Evolutionary conservation across 2,113 vertebrate species (phyloP), one percentile per base, ranked within the genome.

Genomic region (Dunckerocampus dactyliophorus): DNA sequence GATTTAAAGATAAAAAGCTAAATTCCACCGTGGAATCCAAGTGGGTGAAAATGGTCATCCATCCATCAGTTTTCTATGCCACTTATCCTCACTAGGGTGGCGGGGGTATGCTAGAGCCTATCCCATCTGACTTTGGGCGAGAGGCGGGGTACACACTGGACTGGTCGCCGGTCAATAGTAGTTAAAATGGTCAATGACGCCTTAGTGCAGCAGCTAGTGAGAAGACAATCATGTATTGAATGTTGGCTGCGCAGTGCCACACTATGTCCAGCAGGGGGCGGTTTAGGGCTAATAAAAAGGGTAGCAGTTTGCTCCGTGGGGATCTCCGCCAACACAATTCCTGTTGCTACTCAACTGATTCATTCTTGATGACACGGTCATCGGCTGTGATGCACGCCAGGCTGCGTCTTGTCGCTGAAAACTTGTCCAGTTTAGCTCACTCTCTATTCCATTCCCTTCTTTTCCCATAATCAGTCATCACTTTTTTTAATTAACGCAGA

Each of bases 281-380:
- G 66, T 72, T 72, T 48, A 52, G 51, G 60, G 65, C 75, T 74
- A 71, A 19, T n/a, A 65, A 82, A 79, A 46, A 19, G 75, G 68
- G 64, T 1, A 0, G 22, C 74, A 42, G 19, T 4, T 47, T 53
- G 63, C 76, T 69, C 65, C 7, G 51, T 74, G 14, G 49, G 64
- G 60, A 72, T 63, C 65, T 53, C 47, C 78, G 60, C 61, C 68
- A 69, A 49, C 81, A 77, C 75, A 82, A 42, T 79, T 77, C 81
- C 82, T 86, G 86, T 86, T 86, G 82, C 82, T 82, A 74, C 67
- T 82, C 75, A 74, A 69, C 79, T 79, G 74, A 80, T 82, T 74
- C 74, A 65, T 76, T 84, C 80, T 78, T 67, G 76, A 80, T 79
- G 74, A 78, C 72, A 65, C 71, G 71, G 72, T 71, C 71, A 80